These are phyloP conservation scores for Anorthoa munda DNA, from an alignment of 2,888 invertebrate genomes.

Conservation along the genomic window DNA sequence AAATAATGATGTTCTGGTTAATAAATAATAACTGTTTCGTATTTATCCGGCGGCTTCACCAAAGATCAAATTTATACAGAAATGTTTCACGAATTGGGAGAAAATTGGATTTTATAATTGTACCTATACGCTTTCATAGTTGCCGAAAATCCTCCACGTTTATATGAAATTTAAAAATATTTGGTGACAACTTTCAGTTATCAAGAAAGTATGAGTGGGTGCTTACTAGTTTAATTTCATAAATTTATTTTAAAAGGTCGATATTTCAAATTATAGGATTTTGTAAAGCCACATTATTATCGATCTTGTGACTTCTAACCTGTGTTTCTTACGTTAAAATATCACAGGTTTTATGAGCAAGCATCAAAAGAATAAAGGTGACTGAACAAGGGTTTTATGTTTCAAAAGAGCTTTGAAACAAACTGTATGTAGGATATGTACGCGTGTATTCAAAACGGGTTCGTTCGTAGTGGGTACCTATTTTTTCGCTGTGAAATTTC, in stretches of 20 bases:
- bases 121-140: background rate
- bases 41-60: constrained; percentile 14
- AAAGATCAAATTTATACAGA: background rate
- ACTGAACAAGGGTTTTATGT: constrained; percentile 74
- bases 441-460: constrained; percentile 62
- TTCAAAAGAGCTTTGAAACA: constrained; percentile 75
- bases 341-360: constrained; percentile 53
- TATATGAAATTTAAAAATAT: background rate
- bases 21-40: constrained; percentile 19
- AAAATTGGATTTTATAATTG: constrained; percentile 10
- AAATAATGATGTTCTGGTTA: constrained; percentile 29
- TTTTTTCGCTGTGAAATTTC: constrained; percentile 60
- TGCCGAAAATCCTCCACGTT: background rate
- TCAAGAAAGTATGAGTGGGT: background rate
- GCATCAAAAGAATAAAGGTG: constrained; percentile 67
- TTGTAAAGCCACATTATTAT: constrained; percentile 7
- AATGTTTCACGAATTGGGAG: background rate
- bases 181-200: background rate
- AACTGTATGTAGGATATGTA: constrained; percentile 60
- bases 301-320: constrained; percentile 17
- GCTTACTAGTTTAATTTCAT: background rate
- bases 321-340: constrained; percentile 43
- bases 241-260: background rate
- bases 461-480: constrained; percentile 39
- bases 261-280: background rate